Conservation (phyloP, 2,888 invertebrate genomes). For the Baccha elongata region DNA sequence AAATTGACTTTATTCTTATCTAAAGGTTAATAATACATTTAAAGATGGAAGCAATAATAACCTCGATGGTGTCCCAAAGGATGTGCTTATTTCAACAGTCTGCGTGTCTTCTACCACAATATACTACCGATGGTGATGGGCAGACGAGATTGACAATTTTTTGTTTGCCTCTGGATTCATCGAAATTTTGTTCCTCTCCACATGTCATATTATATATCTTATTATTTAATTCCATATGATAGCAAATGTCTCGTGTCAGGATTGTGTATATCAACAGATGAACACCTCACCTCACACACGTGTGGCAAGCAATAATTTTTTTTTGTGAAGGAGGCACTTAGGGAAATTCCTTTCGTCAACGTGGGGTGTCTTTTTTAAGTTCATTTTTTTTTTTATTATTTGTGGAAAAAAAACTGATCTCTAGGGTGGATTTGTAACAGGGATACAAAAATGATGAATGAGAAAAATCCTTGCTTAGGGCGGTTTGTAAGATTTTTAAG, state of each 20-base stretch:
- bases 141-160: neutral
- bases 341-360: constrained; percentile 24
- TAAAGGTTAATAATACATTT: too few species aligned
- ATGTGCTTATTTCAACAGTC: neutral
- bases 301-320: constrained; percentile 14
- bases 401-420: constrained; percentile 26
- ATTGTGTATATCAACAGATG: constrained; percentile 59
- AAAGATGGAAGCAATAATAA: neutral
- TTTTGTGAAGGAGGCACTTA: neutral
- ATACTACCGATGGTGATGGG: neutral
- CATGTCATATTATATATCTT: constrained; percentile 4
- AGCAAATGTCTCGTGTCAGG: constrained; percentile 53
- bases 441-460: constrained; percentile 60
- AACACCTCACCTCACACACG: constrained; percentile 42
- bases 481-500: constrained; percentile 34
- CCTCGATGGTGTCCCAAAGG: neutral
- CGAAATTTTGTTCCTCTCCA: too few species aligned
- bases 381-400: constrained; percentile 15
- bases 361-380: constrained; percentile 6
- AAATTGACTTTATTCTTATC: too few species aligned
- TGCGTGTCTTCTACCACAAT: neutral
- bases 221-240: constrained; percentile 65
- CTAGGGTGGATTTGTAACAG: constrained; percentile 49
- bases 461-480: constrained; percentile 45
- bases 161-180: too few species aligned